Base-by-base conservation (phyloP, 1,140 invertebrate genomes). In the Leptinotarsa undecemlineata region DNA sequence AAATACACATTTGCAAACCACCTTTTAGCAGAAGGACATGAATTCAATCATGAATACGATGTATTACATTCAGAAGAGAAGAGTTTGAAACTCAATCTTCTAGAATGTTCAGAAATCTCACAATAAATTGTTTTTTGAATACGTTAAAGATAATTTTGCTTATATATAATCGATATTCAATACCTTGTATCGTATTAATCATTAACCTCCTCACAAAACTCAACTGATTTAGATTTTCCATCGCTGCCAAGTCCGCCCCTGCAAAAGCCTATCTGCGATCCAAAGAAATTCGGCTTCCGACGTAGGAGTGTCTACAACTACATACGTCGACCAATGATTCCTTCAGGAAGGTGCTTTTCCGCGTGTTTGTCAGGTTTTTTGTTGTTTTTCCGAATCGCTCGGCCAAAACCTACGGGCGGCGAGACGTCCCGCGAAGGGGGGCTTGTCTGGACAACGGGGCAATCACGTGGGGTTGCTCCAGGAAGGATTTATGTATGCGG, bases 281-380 rank as follows among this genome's bases (percentile, higher is more conserved):
- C 23, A 23, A 68, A 68, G 13, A 26, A 47, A 68, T 15, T 19
- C 17, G 4, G 23, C 15, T 19, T 64, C 33, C 19, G 42, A 15
- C 42, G 26, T 68, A 68, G 67, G 67, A 68, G 26, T 19, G 21
- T 64, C 62, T 26, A 14, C 19, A 6, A 68, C 19, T 42, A 20
- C 67, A 68, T 48, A 48, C 67, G 67, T 47, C 67, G 26, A 64
- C 62, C 62, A 64, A 64, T 64, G 62, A 64, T 68, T 26, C 20
- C 19, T 26, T 14, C 67, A 13, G 48, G 26, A 68, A 68, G 67
- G 19, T 17, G 67, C 5, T 11, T 68, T 68, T 68, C 67, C 48
- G 67, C 51, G 51, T 57, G 51, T 57, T 15, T 57, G 3, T 57
- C 42, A 20, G 19, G 19, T 68, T 68, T 42, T 68, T 26, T 19